A percentile compares a stretch with the other conserved stretches of the same genome.
phyloP scores from a whole-genome alignment of 2,113 vertebrate genomes.

The Plestiodon gilberti region DNA sequence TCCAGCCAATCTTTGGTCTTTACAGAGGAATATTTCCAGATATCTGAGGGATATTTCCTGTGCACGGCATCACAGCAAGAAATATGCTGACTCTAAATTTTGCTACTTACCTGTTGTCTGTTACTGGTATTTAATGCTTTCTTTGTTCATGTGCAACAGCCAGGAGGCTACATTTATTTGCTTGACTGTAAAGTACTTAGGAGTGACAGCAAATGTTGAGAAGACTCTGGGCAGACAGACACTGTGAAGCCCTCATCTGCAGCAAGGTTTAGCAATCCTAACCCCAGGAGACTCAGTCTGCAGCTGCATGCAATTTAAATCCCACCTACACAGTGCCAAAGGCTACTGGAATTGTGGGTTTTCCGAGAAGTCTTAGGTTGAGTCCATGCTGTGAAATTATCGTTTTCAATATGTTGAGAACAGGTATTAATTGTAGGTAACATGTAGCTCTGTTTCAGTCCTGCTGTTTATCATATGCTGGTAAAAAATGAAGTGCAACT shows the following conservation, averaged over 20 bases:
- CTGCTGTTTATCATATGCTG: background rate
- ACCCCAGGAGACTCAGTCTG: background rate
- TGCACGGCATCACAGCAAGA: background rate
- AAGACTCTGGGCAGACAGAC: background rate
- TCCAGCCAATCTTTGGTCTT: background rate
- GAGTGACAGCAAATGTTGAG: background rate
- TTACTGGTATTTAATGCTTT: background rate
- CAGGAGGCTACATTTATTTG: background rate
- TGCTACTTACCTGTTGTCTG: background rate
- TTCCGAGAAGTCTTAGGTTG: background rate
- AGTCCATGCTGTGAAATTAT: slow-evolving; percentile 36
- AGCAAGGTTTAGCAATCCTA: slow-evolving; percentile 7
- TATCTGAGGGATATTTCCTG: background rate
- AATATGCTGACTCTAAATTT: background rate
- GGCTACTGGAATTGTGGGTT: slow-evolving; percentile 12
- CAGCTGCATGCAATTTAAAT: slow-evolving; percentile 49
- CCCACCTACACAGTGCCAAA: slow-evolving; percentile 5
- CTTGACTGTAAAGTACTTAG: background rate
- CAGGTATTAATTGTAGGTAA: background rate
- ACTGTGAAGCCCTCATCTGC: background rate
- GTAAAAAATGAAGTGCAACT: background rate
- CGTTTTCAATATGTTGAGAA: slow-evolving; percentile 34
- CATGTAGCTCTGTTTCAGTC: background rate
- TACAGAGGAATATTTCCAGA: background rate
- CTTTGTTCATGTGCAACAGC: background rate